phyloP scores from a whole-genome alignment of 2,113 vertebrate genomes.

The Gulo gulo region DNA sequence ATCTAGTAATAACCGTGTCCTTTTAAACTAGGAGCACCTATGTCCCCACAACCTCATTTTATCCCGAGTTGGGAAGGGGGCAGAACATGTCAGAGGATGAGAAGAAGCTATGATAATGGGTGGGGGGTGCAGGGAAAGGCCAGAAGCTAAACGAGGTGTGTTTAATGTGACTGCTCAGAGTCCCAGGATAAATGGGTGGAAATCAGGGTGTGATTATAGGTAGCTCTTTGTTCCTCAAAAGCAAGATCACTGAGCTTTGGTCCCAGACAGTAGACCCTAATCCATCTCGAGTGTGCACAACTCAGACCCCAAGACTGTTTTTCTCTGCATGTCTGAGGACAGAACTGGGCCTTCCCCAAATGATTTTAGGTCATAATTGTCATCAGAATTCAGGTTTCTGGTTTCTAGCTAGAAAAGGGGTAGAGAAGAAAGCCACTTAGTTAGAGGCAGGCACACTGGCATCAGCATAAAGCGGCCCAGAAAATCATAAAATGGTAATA shows the following conservation, averaged over 20 bases:
- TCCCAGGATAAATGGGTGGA: background rate
- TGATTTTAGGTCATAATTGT: background rate
- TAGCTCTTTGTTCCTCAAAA: background rate
- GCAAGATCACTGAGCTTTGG: background rate
- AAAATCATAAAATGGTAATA: background rate
- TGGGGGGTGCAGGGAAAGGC: no score
- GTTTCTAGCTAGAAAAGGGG: background rate
- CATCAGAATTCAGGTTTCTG: background rate
- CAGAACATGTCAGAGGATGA: background rate
- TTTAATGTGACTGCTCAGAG: fast-evolving
- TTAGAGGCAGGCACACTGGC: background rate
- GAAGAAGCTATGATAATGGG: background rate
- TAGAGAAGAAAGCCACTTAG: background rate
- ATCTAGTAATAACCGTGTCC: background rate
- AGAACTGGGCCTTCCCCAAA: background rate
- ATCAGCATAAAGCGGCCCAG: background rate
- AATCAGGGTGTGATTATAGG: background rate
- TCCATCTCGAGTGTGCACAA: background rate
- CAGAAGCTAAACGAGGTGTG: background rate
- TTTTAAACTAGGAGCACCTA: background rate
- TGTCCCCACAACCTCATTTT: background rate
- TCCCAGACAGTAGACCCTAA: background rate
- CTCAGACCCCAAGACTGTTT: no score
- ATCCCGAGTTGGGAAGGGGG: background rate
- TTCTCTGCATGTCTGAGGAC: background rate